Percentiles rank a stretch among this genome's conserved stretches.
phyloP scores from a whole-genome alignment of 2,113 vertebrate species.

The Brachyhypopomus occidentalis region DNA sequence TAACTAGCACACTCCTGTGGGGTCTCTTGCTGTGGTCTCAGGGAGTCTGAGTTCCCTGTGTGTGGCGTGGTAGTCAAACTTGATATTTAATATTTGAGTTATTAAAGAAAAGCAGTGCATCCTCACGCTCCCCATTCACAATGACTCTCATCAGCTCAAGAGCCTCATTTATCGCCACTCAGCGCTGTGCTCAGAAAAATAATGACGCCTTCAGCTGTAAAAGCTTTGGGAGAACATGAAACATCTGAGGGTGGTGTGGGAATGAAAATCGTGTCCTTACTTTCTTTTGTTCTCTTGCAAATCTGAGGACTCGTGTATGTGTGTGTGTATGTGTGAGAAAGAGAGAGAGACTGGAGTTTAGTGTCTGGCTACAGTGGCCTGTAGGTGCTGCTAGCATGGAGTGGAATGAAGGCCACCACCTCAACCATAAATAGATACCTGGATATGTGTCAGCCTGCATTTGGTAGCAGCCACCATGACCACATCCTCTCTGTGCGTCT shows the following conservation, averaged over 20 bases:
- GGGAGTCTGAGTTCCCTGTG: constrained; percentile 18
- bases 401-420: neutral
- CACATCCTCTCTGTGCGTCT: neutral
- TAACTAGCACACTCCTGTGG: constrained; percentile 25
- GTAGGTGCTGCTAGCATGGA: constrained; percentile 10
- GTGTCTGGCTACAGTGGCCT: neutral
- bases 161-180: neutral
- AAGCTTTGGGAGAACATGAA: neutral
- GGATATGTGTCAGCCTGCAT: neutral
- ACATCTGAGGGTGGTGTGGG: constrained; percentile 16
- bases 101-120: constrained; percentile 20
- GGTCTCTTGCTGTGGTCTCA: neutral
- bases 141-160: constrained; percentile 1
- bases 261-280: constrained; percentile 29
- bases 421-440: constrained; percentile 21
- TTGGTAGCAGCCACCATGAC: neutral
- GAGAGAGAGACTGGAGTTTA: neutral
- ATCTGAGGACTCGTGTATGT: neutral
- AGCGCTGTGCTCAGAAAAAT: constrained; percentile 12
- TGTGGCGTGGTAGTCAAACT: constrained; percentile 24
- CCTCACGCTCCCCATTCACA: neutral
- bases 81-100: constrained; percentile 1
- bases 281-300: neutral
- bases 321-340: neutral
- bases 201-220: constrained; percentile 29